Evolutionary conservation across 2,113 vertebrate species (phyloP).

Genomic region (Excalfactoria chinensis): DNA sequence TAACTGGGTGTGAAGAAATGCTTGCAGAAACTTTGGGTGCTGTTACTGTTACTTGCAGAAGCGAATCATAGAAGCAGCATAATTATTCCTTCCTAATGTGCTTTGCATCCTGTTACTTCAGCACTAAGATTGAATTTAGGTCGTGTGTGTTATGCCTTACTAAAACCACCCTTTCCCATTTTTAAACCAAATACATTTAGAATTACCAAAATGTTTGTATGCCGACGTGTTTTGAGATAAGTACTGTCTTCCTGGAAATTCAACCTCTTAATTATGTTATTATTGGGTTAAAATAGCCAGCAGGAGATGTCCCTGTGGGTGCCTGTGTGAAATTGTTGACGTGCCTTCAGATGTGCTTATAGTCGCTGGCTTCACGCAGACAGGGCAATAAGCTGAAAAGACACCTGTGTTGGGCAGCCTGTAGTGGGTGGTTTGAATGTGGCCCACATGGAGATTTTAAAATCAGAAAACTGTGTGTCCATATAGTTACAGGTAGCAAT

Average conservation of each 20-base stretch:
- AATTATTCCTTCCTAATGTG: slow-evolving; percentile 28
- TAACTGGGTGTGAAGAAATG: slow-evolving; percentile 15
- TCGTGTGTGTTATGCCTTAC: background rate
- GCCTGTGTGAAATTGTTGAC: background rate
- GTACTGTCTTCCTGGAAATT: background rate
- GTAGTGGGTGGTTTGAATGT: background rate
- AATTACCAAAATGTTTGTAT: background rate
- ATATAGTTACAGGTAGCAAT: background rate
- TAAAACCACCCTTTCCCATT: background rate
- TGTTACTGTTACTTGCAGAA: slow-evolving; percentile 30
- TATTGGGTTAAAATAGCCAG: background rate
- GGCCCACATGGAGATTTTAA: background rate
- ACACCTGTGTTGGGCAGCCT: background rate
- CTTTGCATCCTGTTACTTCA: slow-evolving; percentile 1
- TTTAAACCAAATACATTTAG: background rate
- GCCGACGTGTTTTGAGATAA: background rate
- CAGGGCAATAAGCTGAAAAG: background rate
- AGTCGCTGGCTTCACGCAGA: background rate
- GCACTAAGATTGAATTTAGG: slow-evolving; percentile 41
- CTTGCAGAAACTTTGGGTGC: background rate
- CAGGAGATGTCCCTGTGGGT: background rate
- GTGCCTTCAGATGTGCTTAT: background rate
- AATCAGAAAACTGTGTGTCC: background rate
- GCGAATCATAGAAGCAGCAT: slow-evolving; percentile 15
- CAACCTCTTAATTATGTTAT: background rate